phyloP scores from a whole-genome alignment of 2,113 vertebrate genomes.

The Hucho hucho region DNA sequence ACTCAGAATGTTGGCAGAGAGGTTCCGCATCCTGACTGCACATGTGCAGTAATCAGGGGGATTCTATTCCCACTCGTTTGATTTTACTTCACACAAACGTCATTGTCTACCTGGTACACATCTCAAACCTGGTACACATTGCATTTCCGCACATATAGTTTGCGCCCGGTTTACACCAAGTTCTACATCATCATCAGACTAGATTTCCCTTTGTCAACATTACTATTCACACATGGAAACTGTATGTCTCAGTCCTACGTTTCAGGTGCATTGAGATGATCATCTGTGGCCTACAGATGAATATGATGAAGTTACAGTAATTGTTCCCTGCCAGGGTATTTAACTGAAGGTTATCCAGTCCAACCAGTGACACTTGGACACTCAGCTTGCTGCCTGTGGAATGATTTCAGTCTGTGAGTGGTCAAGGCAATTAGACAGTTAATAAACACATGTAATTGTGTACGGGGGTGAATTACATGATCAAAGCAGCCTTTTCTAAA shows the following conservation, averaged over 20 bases:
- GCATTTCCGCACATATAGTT: too few relatives aligned
- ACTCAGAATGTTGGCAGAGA: constrained; percentile 49
- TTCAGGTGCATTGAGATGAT: too few relatives aligned
- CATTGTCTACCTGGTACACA: constrained; percentile 1
- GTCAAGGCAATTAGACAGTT: constrained; percentile 41
- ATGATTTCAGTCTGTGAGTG: constrained; percentile 28
- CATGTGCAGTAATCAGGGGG: constrained; percentile 35
- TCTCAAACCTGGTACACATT: too few relatives aligned
- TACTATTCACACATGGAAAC: too few relatives aligned
- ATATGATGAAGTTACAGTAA: constrained; percentile 13
- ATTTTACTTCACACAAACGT: constrained; percentile 34
- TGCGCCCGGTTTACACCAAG: too few relatives aligned
- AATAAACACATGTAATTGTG: constrained; percentile 45
- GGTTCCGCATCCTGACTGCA: constrained; percentile 18
- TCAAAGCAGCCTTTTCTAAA: constrained; percentile 25
- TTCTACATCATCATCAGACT: too few relatives aligned
- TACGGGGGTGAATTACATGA: constrained; percentile 24
- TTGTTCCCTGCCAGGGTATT: constrained; percentile 15
- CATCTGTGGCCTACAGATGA: too few relatives aligned
- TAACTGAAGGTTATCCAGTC: constrained; percentile 26
- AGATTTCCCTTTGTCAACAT: too few relatives aligned
- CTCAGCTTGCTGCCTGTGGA: constrained; percentile 23
- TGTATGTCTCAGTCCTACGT: too few relatives aligned
- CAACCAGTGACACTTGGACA: constrained; percentile 24
- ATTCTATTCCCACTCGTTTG: constrained; percentile 39